Conservation (phyloP, 35 echinoderm and acorn worm species). For the Amphiura filiformis region DNA sequence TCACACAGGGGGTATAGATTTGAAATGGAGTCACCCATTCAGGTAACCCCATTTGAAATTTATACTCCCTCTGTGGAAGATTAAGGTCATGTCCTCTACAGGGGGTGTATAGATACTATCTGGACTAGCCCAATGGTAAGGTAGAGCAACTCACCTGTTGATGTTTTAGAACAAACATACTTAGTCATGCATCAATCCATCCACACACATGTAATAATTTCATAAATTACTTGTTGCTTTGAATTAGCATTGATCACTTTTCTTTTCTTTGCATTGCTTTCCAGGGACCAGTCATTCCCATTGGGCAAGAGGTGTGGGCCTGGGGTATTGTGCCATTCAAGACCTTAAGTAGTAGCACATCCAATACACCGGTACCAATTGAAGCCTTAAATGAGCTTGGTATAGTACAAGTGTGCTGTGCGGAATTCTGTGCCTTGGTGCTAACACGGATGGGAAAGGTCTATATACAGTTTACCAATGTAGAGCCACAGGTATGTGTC, state of each 20-base stretch:
- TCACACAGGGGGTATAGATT: too few relatives aligned
- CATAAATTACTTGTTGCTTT: too few relatives aligned
- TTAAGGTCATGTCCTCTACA: too few relatives aligned
- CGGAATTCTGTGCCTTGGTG: conserved; percentile 64
- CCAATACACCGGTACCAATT: conserved; percentile 42
- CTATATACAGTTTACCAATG: conserved; percentile 73
- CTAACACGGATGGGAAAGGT: conserved; percentile 87
- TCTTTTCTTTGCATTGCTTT: not conserved
- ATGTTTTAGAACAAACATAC: too few relatives aligned
- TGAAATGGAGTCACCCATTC: too few relatives aligned
- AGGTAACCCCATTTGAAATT: too few relatives aligned
- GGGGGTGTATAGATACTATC: too few relatives aligned
- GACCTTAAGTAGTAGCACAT: conserved; percentile 19
- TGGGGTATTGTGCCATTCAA: conserved; percentile 67
- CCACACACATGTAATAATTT: not conserved
- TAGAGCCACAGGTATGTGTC: conserved; percentile 71
- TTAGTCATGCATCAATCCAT: too few relatives aligned
- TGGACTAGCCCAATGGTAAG: too few relatives aligned
- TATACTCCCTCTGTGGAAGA: too few relatives aligned
- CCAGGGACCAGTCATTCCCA: conserved; percentile 66
- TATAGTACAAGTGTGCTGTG: conserved; percentile 74
- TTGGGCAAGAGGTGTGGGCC: conserved; percentile 84
- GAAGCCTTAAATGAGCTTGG: conserved; percentile 68
- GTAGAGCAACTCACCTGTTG: too few relatives aligned
- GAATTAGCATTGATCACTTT: too few relatives aligned